These are phyloP conservation scores for Laticauda colubrina DNA, from an alignment of 2,113 vertebrate species.

Conservation along the genomic window DNA sequence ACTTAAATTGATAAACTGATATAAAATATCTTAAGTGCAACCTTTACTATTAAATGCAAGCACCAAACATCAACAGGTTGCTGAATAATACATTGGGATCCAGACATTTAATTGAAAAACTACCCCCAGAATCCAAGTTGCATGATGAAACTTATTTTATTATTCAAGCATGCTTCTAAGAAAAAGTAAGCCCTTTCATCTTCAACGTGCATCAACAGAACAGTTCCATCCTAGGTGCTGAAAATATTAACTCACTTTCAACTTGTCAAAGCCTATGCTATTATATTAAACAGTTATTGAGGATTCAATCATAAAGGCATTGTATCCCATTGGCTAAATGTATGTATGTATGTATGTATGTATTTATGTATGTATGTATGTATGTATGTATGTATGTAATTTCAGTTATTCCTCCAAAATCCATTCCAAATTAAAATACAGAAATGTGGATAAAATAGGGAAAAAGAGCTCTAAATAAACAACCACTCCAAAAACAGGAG, in stretches of 20 bases:
- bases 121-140: neutral
- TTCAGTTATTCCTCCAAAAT: neutral
- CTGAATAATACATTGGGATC: neutral
- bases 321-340: neutral
- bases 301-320: neutral
- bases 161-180: neutral
- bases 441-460: neutral
- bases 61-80: neutral
- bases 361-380: too few species aligned
- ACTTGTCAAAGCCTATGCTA: neutral
- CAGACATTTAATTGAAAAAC: neutral
- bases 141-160: neutral
- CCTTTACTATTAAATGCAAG: neutral
- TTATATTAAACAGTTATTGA: neutral
- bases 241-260: neutral
- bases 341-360: too few species aligned
- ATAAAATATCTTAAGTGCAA: neutral
- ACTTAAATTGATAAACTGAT: neutral
- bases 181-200: neutral
- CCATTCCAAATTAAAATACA: neutral
- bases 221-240: neutral
- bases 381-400: too few species aligned
- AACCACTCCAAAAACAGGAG: neutral
- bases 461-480: neutral
- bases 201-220: neutral